Conservation (phyloP, 37 sponge, comb jelly and placozoan genomes). For the Beroe forskalii region DNA sequence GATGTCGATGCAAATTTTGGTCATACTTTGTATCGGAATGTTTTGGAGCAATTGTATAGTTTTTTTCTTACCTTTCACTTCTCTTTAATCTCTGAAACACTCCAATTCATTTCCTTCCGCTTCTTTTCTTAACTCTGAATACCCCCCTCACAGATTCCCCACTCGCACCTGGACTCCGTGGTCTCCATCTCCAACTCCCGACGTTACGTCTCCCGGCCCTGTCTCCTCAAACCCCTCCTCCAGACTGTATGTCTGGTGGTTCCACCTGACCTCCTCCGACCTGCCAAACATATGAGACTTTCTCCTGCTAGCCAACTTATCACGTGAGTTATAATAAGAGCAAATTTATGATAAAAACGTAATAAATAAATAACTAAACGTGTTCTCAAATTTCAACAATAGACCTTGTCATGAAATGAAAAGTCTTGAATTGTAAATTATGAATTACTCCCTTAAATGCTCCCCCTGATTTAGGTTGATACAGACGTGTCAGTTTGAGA, state of each 20-base stretch:
- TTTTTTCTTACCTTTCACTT: too few relatives aligned
- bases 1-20: too few relatives aligned
- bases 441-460: too few relatives aligned
- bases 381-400: background rate
- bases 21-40: too few relatives aligned
- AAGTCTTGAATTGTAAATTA: too few relatives aligned
- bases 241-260: conserved; percentile 48
- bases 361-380: background rate
- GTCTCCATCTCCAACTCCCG: background rate
- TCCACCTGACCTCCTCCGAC: conserved; percentile 52
- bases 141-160: conserved; percentile 42
- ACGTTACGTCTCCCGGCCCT: background rate
- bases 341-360: background rate
- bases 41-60: too few relatives aligned
- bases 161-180: conserved; percentile 11
- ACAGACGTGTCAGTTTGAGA: conserved; percentile 58
- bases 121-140: background rate
- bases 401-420: too few relatives aligned
- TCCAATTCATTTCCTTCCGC: too few relatives aligned
- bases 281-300: conserved; percentile 22
- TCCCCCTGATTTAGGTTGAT: conserved; percentile 18
- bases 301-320: conserved; percentile 59
- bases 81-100: too few relatives aligned
- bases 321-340: background rate
- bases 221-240: conserved; percentile 45